These are phyloP conservation scores for Sterrhoptilus dennistouni DNA, from an alignment of 2,113 vertebrate genomes.

Conservation along the genomic window DNA sequence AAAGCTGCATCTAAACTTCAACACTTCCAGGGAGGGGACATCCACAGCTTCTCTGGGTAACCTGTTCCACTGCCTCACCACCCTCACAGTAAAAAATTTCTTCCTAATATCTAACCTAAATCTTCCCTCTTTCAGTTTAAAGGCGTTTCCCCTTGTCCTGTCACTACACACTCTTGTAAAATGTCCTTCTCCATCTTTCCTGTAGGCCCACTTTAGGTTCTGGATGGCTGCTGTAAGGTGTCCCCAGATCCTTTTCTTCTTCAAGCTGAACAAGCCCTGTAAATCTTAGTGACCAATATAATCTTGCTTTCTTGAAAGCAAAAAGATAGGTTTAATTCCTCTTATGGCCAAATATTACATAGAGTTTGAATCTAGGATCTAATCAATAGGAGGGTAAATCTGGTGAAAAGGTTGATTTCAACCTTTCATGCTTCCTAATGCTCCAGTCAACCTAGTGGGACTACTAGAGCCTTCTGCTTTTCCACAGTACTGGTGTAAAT, in stretches of 20 bases:
- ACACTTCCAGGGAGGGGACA: background rate
- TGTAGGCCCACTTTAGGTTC: background rate
- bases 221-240: background rate
- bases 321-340: background rate
- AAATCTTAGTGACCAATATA: background rate
- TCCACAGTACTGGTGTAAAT: background rate
- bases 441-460: background rate
- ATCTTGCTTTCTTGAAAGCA: background rate
- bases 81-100: background rate
- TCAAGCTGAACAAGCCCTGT: background rate
- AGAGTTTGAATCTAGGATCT: background rate
- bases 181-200: background rate
- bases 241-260: background rate
- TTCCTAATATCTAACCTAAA: background rate
- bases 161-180: background rate
- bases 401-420: background rate
- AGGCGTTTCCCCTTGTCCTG: background rate
- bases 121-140: background rate
- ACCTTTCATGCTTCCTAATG: background rate
- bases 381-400: background rate
- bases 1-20: background rate
- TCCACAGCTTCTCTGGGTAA: background rate
- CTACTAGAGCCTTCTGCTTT: background rate
- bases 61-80: background rate
- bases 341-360: background rate